Evolutionary conservation across 2,797 vertebrate species (phyloP), one percentile per base, ranked within the genome.

Genomic region (Apogon talboti): DNA sequence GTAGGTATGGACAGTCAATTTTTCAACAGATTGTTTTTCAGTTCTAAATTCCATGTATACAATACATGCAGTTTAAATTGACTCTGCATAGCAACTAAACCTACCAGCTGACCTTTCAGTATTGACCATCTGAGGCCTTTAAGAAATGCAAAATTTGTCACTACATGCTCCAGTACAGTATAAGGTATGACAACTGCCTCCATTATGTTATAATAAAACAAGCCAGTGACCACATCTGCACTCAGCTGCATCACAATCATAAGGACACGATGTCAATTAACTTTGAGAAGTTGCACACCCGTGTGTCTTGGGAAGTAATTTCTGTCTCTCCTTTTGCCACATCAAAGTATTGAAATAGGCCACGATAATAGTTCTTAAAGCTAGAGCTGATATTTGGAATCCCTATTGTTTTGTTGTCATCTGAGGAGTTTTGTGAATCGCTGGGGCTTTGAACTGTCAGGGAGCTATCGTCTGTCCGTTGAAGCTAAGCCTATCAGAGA

Each of bases 401-500:
- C 11, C 4, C 1, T 44, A 2, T 41, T 55, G 14, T 58, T 57
- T 62, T 45, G 16, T 57, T 37, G 14, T 69, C 3, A 52, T 24
- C n/a, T 1, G 6, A 65, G 44, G 2, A 35, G 8, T 35, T 42
- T 54, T 54, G 12, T 18, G 15, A 18, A 30, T 30, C 59, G 54
- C 11, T 9, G 1, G 24, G 33, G 33, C 53, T 81, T 76, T 69
- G 40, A 74, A 64, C 35, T 44, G 48, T 43, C 50, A 49, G 12
- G 19, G 3, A 50, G 53, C 63, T 55, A 61, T 28, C 57, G 40
- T 67, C 61, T 66, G 18, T 76, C 11, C 5, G 15, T 57, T 55
- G 7, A 55, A 28, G 49, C 10, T 38, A 63, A 73, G 24, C 19
- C 51, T 45, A 54, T 76, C 59, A 74, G 56, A 78, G 67, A 69